phyloP scores from a whole-genome alignment of 1,140 invertebrate genomes.

The Thaumatotibia leucotreta region DNA sequence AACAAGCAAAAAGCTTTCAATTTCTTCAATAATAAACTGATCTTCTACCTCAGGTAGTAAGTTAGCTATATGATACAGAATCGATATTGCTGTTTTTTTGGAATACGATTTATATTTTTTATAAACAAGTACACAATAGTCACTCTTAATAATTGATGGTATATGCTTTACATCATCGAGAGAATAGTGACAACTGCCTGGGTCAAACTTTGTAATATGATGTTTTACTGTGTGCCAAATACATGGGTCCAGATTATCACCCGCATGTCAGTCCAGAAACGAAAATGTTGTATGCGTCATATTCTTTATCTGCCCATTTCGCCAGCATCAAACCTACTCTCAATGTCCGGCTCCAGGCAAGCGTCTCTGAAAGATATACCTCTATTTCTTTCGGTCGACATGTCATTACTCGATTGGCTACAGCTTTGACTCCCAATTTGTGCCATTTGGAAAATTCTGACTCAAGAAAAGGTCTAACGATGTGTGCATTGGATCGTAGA shows the following conservation, averaged over 20 bases:
- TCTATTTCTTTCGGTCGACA: no score
- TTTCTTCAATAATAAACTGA: no score
- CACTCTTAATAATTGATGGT: constrained; percentile 30
- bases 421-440: no score
- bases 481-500: no score
- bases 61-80: constrained; percentile 23
- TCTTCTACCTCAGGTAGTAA: no score
- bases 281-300: background rate
- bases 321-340: background rate
- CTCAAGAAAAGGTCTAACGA: no score
- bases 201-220: no score
- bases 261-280: constrained; percentile 12
- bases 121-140: constrained; percentile 39
- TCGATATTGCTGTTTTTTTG: constrained; percentile 16
- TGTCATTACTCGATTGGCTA: no score
- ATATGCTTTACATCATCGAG: no score
- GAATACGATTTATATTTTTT: constrained; percentile 20
- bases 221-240: no score
- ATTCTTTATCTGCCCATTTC: no score
- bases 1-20: constrained; percentile 20
- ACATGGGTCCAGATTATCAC: constrained; percentile 21
- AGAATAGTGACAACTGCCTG: no score
- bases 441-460: constrained; percentile 31
- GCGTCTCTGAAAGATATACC: background rate
- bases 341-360: background rate